These are phyloP conservation scores for Chaenogobius annularis DNA, from an alignment of 2,113 vertebrate genomes.

Conservation along the genomic window DNA sequence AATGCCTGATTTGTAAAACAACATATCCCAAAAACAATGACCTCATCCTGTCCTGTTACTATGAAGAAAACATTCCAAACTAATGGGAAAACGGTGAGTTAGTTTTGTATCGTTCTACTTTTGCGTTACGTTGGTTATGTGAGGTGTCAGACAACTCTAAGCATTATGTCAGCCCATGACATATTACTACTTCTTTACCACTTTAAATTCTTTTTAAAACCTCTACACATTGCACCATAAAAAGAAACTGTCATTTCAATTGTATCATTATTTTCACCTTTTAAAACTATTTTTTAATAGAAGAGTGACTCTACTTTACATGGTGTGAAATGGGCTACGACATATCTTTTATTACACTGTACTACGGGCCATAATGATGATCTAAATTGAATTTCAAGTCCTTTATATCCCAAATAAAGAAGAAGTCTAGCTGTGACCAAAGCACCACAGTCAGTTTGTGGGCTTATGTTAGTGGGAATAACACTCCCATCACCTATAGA, in stretches of 20 bases:
- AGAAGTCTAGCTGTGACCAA: neutral
- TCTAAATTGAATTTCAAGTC: too few species aligned
- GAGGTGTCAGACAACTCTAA: neutral
- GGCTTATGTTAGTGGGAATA: neutral
- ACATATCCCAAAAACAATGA: conserved; percentile 53
- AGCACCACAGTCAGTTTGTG: neutral
- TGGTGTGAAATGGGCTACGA: too few species aligned
- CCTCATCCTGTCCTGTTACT: conserved; percentile 50
- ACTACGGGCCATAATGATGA: too few species aligned
- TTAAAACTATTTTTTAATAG: neutral
- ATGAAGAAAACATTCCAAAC: conserved; percentile 63
- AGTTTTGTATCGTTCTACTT: neutral
- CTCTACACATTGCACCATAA: neutral
- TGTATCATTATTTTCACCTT: neutral
- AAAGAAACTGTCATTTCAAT: neutral
- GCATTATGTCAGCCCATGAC: neutral
- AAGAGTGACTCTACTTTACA: neutral
- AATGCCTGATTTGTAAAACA: conserved; percentile 49
- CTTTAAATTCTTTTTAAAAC: neutral
- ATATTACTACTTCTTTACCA: neutral
- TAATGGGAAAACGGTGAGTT: conserved; percentile 16
- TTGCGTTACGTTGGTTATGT: neutral
- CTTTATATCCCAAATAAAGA: neutral
- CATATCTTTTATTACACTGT: too few species aligned
- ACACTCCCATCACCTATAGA: neutral